Evolutionary conservation across 2,888 invertebrate genomes (phyloP), one percentile per base, ranked within the genome.

Genomic region (Lithophane ornitopus): DNA sequence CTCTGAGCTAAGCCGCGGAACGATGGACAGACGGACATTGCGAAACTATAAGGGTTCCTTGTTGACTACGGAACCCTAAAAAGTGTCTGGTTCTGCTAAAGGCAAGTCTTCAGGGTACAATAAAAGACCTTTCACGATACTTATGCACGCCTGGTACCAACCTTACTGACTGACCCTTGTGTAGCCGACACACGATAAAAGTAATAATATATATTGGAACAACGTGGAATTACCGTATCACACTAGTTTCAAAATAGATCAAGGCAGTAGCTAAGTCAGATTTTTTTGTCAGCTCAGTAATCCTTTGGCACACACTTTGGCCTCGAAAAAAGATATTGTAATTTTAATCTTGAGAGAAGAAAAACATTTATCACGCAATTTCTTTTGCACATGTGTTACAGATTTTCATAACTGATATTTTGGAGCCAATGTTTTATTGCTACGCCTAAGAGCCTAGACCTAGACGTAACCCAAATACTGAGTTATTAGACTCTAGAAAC

Each of bases 351-450:
- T 3, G 14, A 39, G 8, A 16, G 56, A 70, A 70, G 28, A 66
- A 70, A 34, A 63, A 58, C 11, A 19, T 58, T 22, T 58, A 39
- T 58, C n/a, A n/a, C n/a, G 8, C 22, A 41, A 46, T n/a, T 62
- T 74, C 63, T 74, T 58, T 28, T 46, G 44, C 34, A 65, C 73
- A 78, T 65, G 39, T 65, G 80, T 80, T 74, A 56, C 41, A 80
- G 46, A 28, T 44, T 67, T 74, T 67, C 80, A 80, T 74, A 19
- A 74, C 56, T 54, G 16, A 74, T n/a, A n/a, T n/a, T 74, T 80
- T 67, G 61, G 66, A 58, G 41, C 49, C 22, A 65, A 65, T 56
- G 41, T 74, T 80, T 67, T 80, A 67, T 62, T 58, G 44, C 22
- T 61, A 1, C 26, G 19, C 54, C 28, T 61, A 46, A 49, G 41